phyloP scores from a whole-genome alignment of 2,888 invertebrate genomes.

The Eugnorisma glareosa region DNA sequence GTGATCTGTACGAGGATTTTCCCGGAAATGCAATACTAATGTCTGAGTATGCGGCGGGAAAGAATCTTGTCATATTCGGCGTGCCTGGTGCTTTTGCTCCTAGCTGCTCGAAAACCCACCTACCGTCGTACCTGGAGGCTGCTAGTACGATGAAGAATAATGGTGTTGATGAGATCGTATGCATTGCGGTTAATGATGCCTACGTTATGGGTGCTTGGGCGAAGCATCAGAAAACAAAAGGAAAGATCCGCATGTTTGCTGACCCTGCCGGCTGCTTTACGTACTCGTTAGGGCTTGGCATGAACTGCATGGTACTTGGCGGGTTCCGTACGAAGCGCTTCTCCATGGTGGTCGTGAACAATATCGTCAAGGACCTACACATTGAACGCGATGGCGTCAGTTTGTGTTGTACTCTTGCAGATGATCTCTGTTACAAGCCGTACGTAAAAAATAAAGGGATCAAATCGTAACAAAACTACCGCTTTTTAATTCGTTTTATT shows the following conservation, averaged over 20 bases:
- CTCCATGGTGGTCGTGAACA: conserved; percentile 39
- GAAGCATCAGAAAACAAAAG: conserved; percentile 93
- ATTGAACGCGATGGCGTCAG: conserved; percentile 45
- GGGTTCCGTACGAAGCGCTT: conserved; percentile 47
- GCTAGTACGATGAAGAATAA: conserved; percentile 93
- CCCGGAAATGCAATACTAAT: conserved; percentile 96
- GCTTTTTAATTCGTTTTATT: background rate
- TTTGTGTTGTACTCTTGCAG: conserved; percentile 27
- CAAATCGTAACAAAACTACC: background rate
- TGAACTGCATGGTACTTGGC: conserved; percentile 3
- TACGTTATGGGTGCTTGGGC: conserved; percentile 99
- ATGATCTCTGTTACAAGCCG: conserved; percentile 17
- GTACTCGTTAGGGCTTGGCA: conserved; percentile 46
- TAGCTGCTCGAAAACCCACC: conserved; percentile 97
- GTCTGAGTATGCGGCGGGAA: conserved; percentile 92
- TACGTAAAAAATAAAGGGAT: background rate
- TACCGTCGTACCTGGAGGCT: conserved; percentile 95
- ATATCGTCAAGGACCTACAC: conserved; percentile 1
- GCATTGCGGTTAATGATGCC: conserved; percentile 97
- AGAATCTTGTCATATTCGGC: conserved; percentile 96
- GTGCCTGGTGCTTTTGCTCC: conserved; percentile 99
- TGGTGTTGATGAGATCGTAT: conserved; percentile 95
- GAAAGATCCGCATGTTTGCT: conserved; percentile 91
- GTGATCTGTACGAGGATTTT: conserved; percentile 95
- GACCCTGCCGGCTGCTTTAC: conserved; percentile 40